Conservation (phyloP, 2,113 vertebrate species). For the Lathamus discolor region DNA sequence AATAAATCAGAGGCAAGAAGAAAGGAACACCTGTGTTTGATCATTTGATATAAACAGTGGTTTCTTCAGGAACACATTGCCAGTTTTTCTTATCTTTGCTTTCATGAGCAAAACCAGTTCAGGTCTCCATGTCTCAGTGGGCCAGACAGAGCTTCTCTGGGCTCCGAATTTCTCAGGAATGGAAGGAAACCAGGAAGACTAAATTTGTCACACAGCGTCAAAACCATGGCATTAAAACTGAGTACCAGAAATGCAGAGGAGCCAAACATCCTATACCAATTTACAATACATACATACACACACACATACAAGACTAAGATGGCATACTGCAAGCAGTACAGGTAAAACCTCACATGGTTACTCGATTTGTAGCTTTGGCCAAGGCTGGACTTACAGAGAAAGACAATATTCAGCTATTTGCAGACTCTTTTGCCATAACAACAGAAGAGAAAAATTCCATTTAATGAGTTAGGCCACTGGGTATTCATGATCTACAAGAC, state of each 20-base stretch:
- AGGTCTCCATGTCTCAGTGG: not conserved
- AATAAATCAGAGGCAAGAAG: not conserved
- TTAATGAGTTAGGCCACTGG: slow-evolving; percentile 9
- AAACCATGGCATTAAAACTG: not conserved
- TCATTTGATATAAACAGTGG: not conserved
- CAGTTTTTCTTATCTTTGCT: not conserved
- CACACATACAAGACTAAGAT: not conserved
- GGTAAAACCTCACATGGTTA: not conserved
- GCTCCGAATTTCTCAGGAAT: not conserved
- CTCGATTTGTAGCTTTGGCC: not conserved
- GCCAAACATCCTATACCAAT: not conserved
- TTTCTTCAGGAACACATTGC: not conserved
- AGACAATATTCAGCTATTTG: not conserved
- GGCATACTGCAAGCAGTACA: not conserved
- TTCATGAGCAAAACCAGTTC: not conserved
- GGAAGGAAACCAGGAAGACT: not conserved
- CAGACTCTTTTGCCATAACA: not conserved
- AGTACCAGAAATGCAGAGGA: not conserved
- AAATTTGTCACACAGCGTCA: not conserved
- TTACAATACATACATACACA: not conserved
- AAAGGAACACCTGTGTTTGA: not conserved
- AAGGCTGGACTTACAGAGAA: not conserved
- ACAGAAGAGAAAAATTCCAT: slow-evolving; percentile 23
- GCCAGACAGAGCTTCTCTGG: not conserved
- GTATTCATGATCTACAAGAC: slow-evolving; percentile 20